These are phyloP conservation scores for Anguilla pacifica DNA, from an alignment of 2,797 vertebrate species.

Conservation along the genomic window DNA sequence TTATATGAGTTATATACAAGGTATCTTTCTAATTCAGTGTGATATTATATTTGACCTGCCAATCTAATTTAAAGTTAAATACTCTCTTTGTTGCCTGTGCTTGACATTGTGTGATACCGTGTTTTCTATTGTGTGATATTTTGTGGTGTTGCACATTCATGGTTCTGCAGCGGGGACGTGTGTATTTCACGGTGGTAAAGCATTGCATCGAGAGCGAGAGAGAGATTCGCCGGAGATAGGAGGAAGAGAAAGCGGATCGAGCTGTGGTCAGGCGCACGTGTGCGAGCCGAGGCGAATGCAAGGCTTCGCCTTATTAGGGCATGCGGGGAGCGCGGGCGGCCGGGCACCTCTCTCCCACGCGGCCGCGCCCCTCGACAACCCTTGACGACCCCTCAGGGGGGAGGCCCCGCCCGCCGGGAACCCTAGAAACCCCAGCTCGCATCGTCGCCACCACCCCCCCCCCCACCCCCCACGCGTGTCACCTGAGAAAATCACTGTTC, in stretches of 20 bases:
- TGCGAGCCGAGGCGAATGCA: neutral
- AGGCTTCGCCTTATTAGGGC: conserved; percentile 33
- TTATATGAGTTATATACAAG: no score
- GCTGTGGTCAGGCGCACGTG: conserved; percentile 25
- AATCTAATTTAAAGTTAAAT: neutral
- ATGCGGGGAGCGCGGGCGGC: neutral
- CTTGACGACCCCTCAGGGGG: no score
- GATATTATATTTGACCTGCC: neutral
- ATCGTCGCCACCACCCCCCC: neutral
- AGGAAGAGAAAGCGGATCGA: conserved; percentile 24
- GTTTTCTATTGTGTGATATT: neutral
- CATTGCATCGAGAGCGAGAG: neutral
- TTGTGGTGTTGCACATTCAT: neutral
- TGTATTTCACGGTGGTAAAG: neutral
- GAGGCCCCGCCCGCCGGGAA: neutral
- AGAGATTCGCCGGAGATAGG: neutral
- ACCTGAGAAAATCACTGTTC: neutral
- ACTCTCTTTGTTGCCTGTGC: neutral
- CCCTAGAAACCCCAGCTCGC: neutral
- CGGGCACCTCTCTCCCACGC: neutral
- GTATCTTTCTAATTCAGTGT: neutral
- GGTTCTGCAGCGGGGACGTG: neutral
- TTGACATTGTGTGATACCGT: neutral
- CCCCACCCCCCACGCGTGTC: neutral
- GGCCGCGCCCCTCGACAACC: neutral